phyloP scores from a whole-genome alignment of 2,113 vertebrate species.

The Tachysurus fulvidraco region DNA sequence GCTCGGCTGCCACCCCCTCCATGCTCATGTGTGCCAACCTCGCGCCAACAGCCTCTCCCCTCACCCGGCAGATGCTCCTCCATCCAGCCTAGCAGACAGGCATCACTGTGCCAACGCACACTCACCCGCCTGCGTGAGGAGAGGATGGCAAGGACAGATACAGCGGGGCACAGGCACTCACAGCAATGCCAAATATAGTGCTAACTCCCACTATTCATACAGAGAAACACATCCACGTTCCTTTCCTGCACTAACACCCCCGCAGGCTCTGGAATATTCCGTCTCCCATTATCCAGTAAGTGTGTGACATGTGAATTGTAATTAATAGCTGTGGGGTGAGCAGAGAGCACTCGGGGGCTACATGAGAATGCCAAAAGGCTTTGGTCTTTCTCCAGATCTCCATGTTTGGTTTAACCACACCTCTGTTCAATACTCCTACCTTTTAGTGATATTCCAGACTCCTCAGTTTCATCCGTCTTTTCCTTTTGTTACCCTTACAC shows the following conservation, averaged over 20 bases:
- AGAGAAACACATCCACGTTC: constrained; percentile 62
- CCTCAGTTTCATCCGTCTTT: constrained; percentile 28
- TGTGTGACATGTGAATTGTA: constrained; percentile 76
- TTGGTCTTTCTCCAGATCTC: constrained; percentile 58
- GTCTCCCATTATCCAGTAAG: constrained; percentile 70
- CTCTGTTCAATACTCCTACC: constrained; percentile 40
- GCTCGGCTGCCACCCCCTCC: constrained; percentile 78
- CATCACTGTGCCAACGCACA: constrained; percentile 71
- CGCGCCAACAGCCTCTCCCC: constrained; percentile 66
- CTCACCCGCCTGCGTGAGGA: constrained; percentile 68
- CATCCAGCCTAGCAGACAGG: constrained; percentile 77
- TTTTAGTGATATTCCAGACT: constrained; percentile 41
- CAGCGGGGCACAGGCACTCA: constrained; percentile 68
- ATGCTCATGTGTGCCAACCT: constrained; percentile 72
- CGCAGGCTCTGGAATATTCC: constrained; percentile 72
- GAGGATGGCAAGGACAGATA: constrained; percentile 67
- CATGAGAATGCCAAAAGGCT: constrained; percentile 40
- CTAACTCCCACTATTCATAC: constrained; percentile 41
- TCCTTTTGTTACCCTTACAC: background rate
- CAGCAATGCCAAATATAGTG: constrained; percentile 62
- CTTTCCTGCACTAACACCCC: constrained; percentile 68
- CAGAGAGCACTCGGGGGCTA: constrained; percentile 60
- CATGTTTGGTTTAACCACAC: constrained; percentile 55
- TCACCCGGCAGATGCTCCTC: constrained; percentile 92
- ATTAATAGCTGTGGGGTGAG: constrained; percentile 75